Evolutionary conservation across 2,797 vertebrate species (phyloP).

Genomic region (Halcyon badia): DNA sequence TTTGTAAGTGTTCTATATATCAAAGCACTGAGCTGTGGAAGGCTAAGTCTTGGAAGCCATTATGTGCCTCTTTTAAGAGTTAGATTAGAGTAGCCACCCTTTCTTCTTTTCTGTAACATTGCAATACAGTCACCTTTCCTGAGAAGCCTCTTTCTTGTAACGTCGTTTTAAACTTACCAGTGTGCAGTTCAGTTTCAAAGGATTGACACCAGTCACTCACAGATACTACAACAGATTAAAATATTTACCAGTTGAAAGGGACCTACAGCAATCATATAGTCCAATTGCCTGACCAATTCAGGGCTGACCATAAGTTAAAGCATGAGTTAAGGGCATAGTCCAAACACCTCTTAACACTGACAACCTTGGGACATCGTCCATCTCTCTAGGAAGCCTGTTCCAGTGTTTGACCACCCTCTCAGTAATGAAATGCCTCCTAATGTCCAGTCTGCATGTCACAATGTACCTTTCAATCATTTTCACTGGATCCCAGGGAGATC

Average conservation of each 20-base stretch:
- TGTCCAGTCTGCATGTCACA: neutral
- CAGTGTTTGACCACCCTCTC: neutral
- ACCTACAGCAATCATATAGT: too few relatives aligned
- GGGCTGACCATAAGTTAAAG: neutral
- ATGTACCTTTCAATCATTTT: neutral
- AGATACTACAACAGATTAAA: neutral
- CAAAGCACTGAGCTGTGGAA: neutral
- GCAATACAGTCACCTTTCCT: neutral
- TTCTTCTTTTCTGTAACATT: neutral
- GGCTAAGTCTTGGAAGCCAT: neutral
- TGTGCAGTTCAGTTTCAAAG: neutral
- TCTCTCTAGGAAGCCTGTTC: neutral
- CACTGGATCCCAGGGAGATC: neutral
- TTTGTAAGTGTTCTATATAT: neutral
- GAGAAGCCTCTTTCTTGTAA: neutral
- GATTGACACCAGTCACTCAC: neutral
- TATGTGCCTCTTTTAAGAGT: neutral
- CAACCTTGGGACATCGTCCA: neutral
- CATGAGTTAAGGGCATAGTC: rapidly evolving
- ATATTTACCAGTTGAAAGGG: neutral
- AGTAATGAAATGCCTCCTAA: neutral
- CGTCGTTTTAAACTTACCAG: neutral
- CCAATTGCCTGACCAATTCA: too few relatives aligned
- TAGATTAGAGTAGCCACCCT: neutral
- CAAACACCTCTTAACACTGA: neutral